Evolutionary conservation across 2,113 vertebrate species (phyloP), one percentile per base, ranked within the genome.

Genomic region (Menura novaehollandiae): DNA sequence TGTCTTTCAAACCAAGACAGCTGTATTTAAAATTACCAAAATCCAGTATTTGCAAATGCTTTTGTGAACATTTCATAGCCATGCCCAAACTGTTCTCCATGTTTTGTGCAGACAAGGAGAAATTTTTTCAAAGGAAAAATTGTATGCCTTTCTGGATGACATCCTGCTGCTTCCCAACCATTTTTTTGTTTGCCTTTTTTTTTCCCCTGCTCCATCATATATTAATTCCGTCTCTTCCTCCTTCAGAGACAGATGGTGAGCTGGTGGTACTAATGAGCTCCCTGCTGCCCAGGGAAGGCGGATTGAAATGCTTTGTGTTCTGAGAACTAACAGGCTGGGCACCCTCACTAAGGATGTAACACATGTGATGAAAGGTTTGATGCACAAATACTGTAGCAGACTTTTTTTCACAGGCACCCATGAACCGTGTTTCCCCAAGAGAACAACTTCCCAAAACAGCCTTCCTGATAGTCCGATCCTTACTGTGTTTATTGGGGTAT

Each of bases 181-280:
- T 44, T 88, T 89, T 93, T 90, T 89, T 94, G 46, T 89, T 84
- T 62, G 26, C 23, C 51, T 60, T 88, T 72, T 64, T 64, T 51
- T 55, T 44, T 11, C 15, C 3, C 7, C 22, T 9, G 27, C 17
- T 44, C 44, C 33, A 63, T 85, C 77, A 51, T 94, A 66, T 55
- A 89, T 94, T 89, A 96, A 92, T 95, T 85, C 59, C 1, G 0
- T 89, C 60, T 94, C 92, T 96, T 95, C 86, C 41, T 96, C 47
- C 83, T 96, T 96, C 77, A 66, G 85, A 96, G 93, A 73, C 96
- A 97, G 97, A 95, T 96, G 97, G 97, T 89, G 87, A 93, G 93
- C 72, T 95, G 93, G 78, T 92, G 91, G 47, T 68, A 49, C 75
- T 92, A 93, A 87, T 85, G 91, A 96, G 94, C 75, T 95, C 82